Base-by-base conservation (phyloP, 2,113 vertebrate genomes). In the Cottus gobio region DNA sequence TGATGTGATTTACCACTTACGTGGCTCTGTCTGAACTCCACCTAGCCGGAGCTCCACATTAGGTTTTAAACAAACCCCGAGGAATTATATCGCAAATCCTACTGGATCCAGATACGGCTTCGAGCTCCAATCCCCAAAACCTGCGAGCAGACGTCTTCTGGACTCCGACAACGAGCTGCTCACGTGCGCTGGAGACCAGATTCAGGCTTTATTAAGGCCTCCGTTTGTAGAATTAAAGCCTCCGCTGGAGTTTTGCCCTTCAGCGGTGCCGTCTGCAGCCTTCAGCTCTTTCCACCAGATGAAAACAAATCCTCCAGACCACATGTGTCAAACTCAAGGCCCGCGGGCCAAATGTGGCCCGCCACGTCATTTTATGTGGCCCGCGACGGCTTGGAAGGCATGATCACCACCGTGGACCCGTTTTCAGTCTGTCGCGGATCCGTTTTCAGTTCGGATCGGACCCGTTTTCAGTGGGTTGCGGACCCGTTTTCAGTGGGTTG, bases 261-360 rank as follows among this genome's bases (percentile, higher is more conserved):
- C 63, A 64, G 66, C 77, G 73, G 61, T 24, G 34, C 24, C 10
- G 44, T 77, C 48, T 8, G 22, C 50, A 52, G 22, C 50, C 85
- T 72, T 64, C 46, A 36, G 68, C 66, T 66, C 18, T 56, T 52
- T 66, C 50, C 50, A 61, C 22, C 74, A 80, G 81, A 87, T 73
- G 42, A 70, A 67, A 84, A 87, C 73, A 84, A 84, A 84, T 78
- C 74, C 78, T 75, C 70, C n/a, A n/a, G n/a, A n/a, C n/a, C n/a
- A n/a, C n/a, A n/a, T n/a, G n/a, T n/a, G n/a, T n/a, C n/a, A n/a
- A n/a, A n/a, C n/a, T n/a, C n/a, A n/a, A n/a, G n/a, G n/a, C n/a
- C n/a, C n/a, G n/a, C n/a, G n/a, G n/a, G n/a, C n/a, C n/a, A n/a
- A n/a, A n/a, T n/a, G n/a, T n/a, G n/a, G n/a, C n/a, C n/a, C n/a